Conservation (phyloP, 53 echinoderm and acorn worm species). For the Zoroaster sp. region DNA sequence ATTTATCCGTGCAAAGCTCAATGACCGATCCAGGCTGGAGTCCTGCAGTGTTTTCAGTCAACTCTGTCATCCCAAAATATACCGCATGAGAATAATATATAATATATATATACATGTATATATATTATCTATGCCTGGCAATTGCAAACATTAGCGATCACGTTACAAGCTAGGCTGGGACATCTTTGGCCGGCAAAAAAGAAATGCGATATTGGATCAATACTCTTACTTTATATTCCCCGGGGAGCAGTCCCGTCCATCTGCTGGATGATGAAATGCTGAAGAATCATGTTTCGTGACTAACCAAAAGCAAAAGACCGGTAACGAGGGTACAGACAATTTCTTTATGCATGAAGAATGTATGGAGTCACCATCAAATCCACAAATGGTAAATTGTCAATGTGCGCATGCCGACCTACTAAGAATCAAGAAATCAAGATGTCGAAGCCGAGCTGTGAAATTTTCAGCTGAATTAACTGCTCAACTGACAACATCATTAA, state of each 20-base stretch:
- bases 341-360: too few species aligned
- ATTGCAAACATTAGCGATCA: slow-evolving; percentile 7
- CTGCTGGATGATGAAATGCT: too few species aligned
- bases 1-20: background rate
- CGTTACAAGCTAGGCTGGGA: background rate
- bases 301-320: too few species aligned
- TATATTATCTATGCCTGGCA: background rate
- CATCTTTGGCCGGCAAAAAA: background rate
- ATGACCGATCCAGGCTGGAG: background rate
- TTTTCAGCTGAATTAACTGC: too few species aligned
- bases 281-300: too few species aligned
- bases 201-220: slow-evolving; percentile 9
- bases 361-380: too few species aligned
- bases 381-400: too few species aligned
- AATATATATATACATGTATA: background rate
- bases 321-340: too few species aligned
- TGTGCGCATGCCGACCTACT: too few species aligned
- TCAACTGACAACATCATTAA: too few species aligned
- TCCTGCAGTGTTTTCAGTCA: background rate
- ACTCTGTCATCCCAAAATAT: background rate
- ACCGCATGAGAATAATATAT: background rate
- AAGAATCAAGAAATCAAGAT: too few species aligned
- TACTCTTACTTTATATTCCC: background rate
- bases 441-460: too few species aligned
- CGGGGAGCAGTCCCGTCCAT: background rate